Evolutionary conservation across 2,113 vertebrate species (phyloP), one percentile per base, ranked within the genome.

Genomic region (Neotoma lepida): DNA sequence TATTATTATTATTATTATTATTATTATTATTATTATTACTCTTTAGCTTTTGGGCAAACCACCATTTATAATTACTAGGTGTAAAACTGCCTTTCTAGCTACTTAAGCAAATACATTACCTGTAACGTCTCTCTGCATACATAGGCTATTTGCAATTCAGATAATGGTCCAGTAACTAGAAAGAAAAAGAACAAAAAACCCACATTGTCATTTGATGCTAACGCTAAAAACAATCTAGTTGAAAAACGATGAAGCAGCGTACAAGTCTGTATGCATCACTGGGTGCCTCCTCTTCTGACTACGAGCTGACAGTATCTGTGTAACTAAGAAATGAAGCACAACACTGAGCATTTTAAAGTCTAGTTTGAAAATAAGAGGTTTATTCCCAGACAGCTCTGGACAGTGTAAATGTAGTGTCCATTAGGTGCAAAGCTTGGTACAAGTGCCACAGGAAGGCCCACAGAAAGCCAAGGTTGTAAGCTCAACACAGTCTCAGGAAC

Each of bases 51-150:
- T 39, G 30, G 54, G 18, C 26, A 92, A 58, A 73, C 24, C 12
- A 90, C 7, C 66, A 97, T 46, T 88, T 81, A 71, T 1, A 86
- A 30, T 88, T 88, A 87, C 22, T 74, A 0, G 64, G 6, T 64
- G 4, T 61, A 93, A 68, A 58, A 39, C 6, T 88, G 63, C 0
- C 0, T 1, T 9, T 39, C n/a, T 18, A 51, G 28, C 15, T 66
- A 64, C 5, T n/a, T 13, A 44, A 74, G 33, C 33, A 91, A 93
- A 89, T 7, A 84, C 71, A 70, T 96, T 98, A 99, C 99, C 99
- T 99, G 99, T 80, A 99, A 95, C 20, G 99, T 99, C 98, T 99
- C 99, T 97, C 99, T 99, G 98, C 98, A 99, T 63, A 99, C 99
- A 39, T 99, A 99, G 0, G 99, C 99, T 81, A 99, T 99, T 89